A percentile compares a stretch with the other conserved stretches of the same genome.
Conservation (phyloP, 2,888 invertebrate species). For the Ceraclea dissimilis region DNA sequence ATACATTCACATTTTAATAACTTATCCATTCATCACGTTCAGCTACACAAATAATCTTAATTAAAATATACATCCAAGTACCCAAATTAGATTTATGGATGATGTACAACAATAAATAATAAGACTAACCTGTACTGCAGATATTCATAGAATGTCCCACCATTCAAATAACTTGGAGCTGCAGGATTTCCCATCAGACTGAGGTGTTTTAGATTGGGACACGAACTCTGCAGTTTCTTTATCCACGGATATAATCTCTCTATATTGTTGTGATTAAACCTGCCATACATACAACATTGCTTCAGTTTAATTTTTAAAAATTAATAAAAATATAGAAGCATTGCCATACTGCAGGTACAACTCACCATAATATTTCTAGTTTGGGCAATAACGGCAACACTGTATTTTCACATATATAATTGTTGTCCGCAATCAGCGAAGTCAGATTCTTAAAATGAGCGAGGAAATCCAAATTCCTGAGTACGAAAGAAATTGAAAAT, state of each 20-base stretch:
- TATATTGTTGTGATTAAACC: conserved; percentile 62
- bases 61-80: not conserved
- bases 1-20: too few relatives aligned
- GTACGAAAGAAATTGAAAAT: too few relatives aligned
- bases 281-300: conserved; percentile 28
- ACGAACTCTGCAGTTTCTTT: conserved; percentile 58
- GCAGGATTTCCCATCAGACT: conserved; percentile 83
- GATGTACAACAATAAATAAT: not conserved
- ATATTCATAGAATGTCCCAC: conserved; percentile 69
- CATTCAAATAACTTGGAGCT: conserved; percentile 67
- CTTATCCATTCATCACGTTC: too few relatives aligned
- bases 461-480: conserved; percentile 65
- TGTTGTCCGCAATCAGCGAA: conserved; percentile 75
- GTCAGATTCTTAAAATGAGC: conserved; percentile 64
- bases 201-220: conserved; percentile 66
- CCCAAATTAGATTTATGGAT: not conserved
- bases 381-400: conserved; percentile 64
- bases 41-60: not conserved
- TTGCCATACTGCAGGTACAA: too few relatives aligned
- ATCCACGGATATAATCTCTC: conserved; percentile 63
- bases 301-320: not conserved
- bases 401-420: conserved; percentile 62
- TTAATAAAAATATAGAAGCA: not conserved
- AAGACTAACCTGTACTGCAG: conserved; percentile 60
- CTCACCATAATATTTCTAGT: conserved; percentile 67